phyloP scores from a whole-genome alignment of 1,140 invertebrate genomes.

The silkworm (Bombyx mori) region DNA sequence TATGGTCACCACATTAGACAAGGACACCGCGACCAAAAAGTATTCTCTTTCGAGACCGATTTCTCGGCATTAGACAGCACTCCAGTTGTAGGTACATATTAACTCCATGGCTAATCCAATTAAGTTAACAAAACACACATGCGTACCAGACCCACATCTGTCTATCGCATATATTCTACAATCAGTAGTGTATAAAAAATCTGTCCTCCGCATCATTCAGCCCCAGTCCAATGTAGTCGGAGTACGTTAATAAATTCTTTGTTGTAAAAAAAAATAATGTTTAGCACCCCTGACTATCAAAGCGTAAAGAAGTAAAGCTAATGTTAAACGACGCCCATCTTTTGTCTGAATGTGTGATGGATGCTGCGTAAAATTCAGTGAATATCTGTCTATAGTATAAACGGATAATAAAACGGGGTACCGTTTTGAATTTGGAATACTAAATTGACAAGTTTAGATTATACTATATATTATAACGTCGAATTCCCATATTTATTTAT shows the following conservation, averaged over 20 bases:
- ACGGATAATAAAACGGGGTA: too few relatives aligned
- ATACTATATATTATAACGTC: too few relatives aligned
- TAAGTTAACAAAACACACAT: conserved; percentile 64
- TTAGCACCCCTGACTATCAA: conserved; percentile 56
- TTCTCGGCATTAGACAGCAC: too few relatives aligned
- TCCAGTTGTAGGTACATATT: too few relatives aligned
- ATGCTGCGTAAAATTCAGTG: conserved; percentile 57
- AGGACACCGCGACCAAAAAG: too few relatives aligned
- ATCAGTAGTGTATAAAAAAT: conserved; percentile 40
- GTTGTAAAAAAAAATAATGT: conserved; percentile 28
- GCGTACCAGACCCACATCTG: conserved; percentile 49
- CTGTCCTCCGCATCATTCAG: conserved; percentile 22
- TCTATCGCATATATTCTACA: conserved; percentile 47
- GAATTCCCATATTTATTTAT: too few relatives aligned
- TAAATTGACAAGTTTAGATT: too few relatives aligned
- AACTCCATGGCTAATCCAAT: conserved; percentile 46
- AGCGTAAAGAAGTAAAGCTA: conserved; percentile 71
- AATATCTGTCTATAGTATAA: conserved; percentile 9
- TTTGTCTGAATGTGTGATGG: conserved; percentile 66
- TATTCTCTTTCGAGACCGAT: too few relatives aligned
- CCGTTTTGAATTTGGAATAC: conserved; percentile 19
- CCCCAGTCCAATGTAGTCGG: conserved; percentile 29
- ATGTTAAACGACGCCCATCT: conserved; percentile 68
- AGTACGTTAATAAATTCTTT: conserved; percentile 42
- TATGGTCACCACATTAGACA: too few relatives aligned